Conservation (phyloP, 2,113 vertebrate species). For the Ciconia boyciana region DNA sequence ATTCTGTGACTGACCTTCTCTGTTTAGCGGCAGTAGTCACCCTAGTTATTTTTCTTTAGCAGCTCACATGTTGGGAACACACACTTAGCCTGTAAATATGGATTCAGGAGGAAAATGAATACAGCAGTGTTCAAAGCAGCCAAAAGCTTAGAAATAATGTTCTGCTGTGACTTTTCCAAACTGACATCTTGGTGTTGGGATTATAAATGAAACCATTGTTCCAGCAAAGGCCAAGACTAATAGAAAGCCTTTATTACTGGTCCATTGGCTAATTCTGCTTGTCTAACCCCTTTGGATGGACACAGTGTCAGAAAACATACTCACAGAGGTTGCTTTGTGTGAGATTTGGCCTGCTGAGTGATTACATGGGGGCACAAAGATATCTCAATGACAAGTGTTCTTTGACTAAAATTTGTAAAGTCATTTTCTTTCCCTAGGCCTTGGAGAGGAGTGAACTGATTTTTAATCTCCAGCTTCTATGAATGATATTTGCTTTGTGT, state of each 20-base stretch:
- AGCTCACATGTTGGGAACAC: conserved; percentile 32
- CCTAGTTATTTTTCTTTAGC: conserved; percentile 40
- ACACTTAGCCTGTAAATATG: conserved; percentile 41
- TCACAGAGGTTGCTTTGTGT: conserved; percentile 68
- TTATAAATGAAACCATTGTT: conserved; percentile 67
- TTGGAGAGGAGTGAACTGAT: conserved; percentile 39
- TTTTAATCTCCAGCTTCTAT: conserved; percentile 41
- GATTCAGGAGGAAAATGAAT: conserved; percentile 57
- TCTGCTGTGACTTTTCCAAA: conserved; percentile 65
- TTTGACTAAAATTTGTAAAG: conserved; percentile 64
- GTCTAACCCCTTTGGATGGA: conserved; percentile 65
- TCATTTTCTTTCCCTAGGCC: conserved; percentile 37
- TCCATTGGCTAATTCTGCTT: conserved; percentile 59
- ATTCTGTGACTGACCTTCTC: conserved; percentile 13
- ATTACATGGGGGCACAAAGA: conserved; percentile 39
- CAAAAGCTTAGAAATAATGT: conserved; percentile 59
- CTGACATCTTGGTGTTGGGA: conserved; percentile 49
- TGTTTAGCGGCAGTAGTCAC: background rate
- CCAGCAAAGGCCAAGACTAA: conserved; percentile 31
- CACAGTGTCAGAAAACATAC: conserved; percentile 55
- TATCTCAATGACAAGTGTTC: conserved; percentile 55
- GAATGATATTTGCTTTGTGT: conserved; percentile 40
- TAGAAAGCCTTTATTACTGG: conserved; percentile 63
- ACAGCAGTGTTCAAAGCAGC: conserved; percentile 22
- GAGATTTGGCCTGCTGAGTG: conserved; percentile 57